These are phyloP conservation scores for Mobula hypostoma DNA, from an alignment of 2,113 vertebrate genomes.

Conservation along the genomic window DNA sequence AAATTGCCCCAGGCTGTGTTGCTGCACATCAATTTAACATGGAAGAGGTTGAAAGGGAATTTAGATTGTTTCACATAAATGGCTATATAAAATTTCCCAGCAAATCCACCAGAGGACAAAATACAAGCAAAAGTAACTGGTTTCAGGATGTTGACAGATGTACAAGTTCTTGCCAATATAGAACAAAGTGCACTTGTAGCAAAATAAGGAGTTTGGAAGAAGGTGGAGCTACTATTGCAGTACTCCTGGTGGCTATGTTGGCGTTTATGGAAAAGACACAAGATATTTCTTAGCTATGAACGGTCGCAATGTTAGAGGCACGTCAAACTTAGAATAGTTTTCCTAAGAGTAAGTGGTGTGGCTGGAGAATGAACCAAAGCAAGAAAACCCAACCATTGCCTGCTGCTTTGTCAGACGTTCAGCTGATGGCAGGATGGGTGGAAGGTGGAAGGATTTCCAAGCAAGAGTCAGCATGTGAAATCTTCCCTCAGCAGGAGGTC, in stretches of 20 bases:
- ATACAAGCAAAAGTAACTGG: not conserved
- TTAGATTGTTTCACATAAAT: slow-evolving; percentile 2
- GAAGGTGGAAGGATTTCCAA: too few relatives aligned
- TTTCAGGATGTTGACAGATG: slow-evolving; percentile 25
- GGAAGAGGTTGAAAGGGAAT: slow-evolving; percentile 11
- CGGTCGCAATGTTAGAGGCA: not conserved
- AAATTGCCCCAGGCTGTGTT: not conserved
- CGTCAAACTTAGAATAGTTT: not conserved
- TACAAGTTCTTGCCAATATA: not conserved
- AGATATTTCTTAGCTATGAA: not conserved
- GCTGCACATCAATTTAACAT: not conserved
- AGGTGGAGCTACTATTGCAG: not conserved
- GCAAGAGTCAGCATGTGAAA: too few relatives aligned
- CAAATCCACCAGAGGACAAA: not conserved
- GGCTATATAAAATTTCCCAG: slow-evolving; percentile 5
- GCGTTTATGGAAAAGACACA: not conserved
- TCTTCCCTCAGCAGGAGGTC: too few relatives aligned
- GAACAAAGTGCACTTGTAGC: not conserved
- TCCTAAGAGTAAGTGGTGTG: not conserved
- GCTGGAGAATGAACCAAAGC: not conserved
- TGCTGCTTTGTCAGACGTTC: too few relatives aligned
- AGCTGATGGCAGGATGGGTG: too few relatives aligned
- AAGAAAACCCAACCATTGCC: not conserved
- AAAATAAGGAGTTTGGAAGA: not conserved
- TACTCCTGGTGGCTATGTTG: not conserved